Conservation (phyloP, 2,113 vertebrate genomes). For the Malaclemys terrapin region DNA sequence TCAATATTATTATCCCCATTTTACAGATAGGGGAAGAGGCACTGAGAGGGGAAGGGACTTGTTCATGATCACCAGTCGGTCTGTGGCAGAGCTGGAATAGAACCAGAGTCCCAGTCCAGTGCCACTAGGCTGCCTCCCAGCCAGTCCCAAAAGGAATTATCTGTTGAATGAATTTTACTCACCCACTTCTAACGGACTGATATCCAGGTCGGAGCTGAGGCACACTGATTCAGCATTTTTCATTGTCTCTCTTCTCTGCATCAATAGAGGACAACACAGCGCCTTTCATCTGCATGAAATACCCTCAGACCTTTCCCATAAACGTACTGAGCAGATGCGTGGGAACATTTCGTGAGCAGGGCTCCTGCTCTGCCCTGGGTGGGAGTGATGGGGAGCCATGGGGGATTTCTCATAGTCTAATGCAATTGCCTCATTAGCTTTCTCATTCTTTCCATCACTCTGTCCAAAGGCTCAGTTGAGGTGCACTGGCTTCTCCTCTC, state of each 20-base stretch:
- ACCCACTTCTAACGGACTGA: background rate
- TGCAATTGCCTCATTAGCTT: background rate
- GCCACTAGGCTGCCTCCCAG: background rate
- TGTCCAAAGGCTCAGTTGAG: background rate
- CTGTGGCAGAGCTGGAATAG: background rate
- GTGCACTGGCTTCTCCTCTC: background rate
- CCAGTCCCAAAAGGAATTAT: background rate
- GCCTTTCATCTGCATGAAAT: background rate
- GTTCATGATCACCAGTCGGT: background rate
- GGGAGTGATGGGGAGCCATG: accelerated
- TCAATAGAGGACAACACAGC: background rate
- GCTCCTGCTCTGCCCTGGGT: background rate
- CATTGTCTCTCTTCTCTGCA: background rate
- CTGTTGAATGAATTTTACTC: background rate
- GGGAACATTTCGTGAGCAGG: background rate
- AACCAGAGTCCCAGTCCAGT: background rate
- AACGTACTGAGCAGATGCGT: background rate
- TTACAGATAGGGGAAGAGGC: background rate
- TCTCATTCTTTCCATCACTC: background rate
- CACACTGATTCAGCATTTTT: background rate
- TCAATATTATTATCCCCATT: background rate
- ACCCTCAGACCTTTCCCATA: accelerated
- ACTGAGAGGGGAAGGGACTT: background rate
- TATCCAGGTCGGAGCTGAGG: background rate
- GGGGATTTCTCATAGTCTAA: background rate